Percentiles rank a stretch among this genome's conserved stretches.
These are phyloP conservation scores for Drosophila cognata DNA, from an alignment of 2,888 invertebrate species.

Conservation along the genomic window DNA sequence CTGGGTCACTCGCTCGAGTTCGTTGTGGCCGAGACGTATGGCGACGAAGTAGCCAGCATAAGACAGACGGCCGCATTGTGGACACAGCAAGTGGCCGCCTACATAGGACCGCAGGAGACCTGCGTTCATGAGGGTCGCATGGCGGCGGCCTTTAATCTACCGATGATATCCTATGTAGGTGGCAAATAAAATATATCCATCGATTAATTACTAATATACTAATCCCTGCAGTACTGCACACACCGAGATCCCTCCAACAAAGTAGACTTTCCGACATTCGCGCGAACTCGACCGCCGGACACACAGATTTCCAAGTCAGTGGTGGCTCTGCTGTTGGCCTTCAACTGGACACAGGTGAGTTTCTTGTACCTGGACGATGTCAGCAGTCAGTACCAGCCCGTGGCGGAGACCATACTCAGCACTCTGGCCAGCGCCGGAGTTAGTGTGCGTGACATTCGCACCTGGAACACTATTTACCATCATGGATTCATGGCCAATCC, in stretches of 20 bases:
- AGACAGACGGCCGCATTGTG: constrained; percentile 93
- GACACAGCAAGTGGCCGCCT: constrained; percentile 93
- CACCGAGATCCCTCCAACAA: constrained; percentile 96
- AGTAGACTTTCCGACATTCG: constrained; percentile 94
- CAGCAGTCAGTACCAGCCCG: constrained; percentile 90
- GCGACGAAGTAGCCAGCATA: constrained; percentile 94
- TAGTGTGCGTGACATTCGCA: constrained; percentile 88
- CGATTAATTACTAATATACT: neutral
- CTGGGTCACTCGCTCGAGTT: constrained; percentile 91
- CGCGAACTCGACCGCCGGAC: constrained; percentile 95
- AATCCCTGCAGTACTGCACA: constrained; percentile 91
- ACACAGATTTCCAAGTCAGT: constrained; percentile 97
- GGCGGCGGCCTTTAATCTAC: constrained; percentile 96
- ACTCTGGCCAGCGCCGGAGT: constrained; percentile 90
- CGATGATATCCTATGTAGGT: constrained; percentile 98
- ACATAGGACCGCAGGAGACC: constrained; percentile 93
- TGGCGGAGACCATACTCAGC: constrained; percentile 91
- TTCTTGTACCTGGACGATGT: constrained; percentile 93
- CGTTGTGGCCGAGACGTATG: constrained; percentile 95
- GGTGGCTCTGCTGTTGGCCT: constrained; percentile 92
- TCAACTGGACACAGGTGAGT: constrained; percentile 95
- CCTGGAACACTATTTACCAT: constrained; percentile 91
- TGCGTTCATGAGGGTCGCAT: constrained; percentile 97
- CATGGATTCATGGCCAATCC: constrained; percentile 94
- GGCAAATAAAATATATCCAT: fast-evolving